These are phyloP conservation scores for Crocidura indochinensis DNA, from an alignment of 2,797 vertebrate genomes.

Conservation along the genomic window DNA sequence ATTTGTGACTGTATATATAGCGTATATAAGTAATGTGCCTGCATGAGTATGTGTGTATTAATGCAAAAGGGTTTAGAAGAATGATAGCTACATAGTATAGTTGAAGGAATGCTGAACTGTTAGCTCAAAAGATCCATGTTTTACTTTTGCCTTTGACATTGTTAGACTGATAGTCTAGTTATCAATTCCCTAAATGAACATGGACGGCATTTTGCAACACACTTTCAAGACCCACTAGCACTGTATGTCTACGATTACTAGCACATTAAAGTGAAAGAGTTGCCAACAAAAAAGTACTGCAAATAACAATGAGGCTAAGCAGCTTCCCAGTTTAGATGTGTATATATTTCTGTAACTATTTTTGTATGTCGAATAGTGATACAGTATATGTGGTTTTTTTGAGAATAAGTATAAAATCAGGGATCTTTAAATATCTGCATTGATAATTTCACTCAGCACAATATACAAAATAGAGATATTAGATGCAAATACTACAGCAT, in stretches of 20 bases:
- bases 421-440: conserved; percentile 19
- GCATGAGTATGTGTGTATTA: neutral
- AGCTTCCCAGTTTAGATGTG: conserved; percentile 53
- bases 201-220: neutral
- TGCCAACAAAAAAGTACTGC: conserved; percentile 58
- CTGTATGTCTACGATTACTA: conserved; percentile 41
- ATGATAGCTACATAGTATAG: neutral
- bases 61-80: neutral
- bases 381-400: conserved; percentile 17
- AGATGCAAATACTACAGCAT: neutral
- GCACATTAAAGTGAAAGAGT: conserved; percentile 23
- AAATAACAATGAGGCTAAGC: neutral
- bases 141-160: neutral
- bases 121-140: neutral
- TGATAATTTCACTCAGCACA: neutral
- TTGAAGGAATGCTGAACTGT: neutral
- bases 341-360: conserved; percentile 13
- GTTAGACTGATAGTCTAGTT: neutral
- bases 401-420: conserved; percentile 50
- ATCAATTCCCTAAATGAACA: conserved; percentile 28
- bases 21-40: neutral
- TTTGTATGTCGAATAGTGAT: conserved; percentile 61
- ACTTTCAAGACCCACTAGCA: neutral
- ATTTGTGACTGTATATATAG: neutral
- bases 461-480: conserved; percentile 43